Base-by-base conservation (phyloP, 1,140 invertebrate genomes). In the Lepidostoma basale region DNA sequence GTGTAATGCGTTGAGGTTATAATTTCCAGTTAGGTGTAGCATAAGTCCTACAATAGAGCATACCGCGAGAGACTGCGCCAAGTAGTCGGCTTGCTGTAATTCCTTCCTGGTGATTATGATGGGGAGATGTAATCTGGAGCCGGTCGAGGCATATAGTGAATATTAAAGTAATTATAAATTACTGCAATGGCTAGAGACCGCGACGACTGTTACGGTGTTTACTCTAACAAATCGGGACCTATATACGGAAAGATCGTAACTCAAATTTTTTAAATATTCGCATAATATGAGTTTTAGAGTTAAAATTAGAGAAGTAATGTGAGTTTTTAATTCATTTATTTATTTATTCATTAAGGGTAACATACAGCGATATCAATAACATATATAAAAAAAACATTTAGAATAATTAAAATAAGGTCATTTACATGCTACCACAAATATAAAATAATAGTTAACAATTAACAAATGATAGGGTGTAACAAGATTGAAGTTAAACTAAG, bases 121-220 rank as follows among this genome's bases (percentile, higher is more conserved):
- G 33, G 14, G 33, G 14, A 36, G 20, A 23, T 49, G 18, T 26
- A 23, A 49, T 49, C 44, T 23, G 8, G 23, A 49, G 23, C n/a
- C 12, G 12, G 9, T 18, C 14, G 12, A 18, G 12, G 12, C 8
- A 23, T 49, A 18, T 49, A 49, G 45, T 49, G 20, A 49, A 49
- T 23, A 49, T 49, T 22, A 22, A 14, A 49, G 22, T 49, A 22
- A 10, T 18, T 49, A 49, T 49, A 49, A 49, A 49, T 25, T 47
- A 47, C 44, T 47, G 20, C 20, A 47, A 22, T 47, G 20, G 18
- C 44, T 20, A 9, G 22, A n/a, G 5, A n/a, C 10, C 9, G 33
- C 33, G 33, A n/a, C 33, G 33, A 12, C 33, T 36, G 14, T n/a
- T n/a, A n/a, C n/a, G 14, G 14, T 36, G 1, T 2, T 36, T 2